phyloP scores from a whole-genome alignment of 2,797 vertebrate species.

The Poecilia wingei region DNA sequence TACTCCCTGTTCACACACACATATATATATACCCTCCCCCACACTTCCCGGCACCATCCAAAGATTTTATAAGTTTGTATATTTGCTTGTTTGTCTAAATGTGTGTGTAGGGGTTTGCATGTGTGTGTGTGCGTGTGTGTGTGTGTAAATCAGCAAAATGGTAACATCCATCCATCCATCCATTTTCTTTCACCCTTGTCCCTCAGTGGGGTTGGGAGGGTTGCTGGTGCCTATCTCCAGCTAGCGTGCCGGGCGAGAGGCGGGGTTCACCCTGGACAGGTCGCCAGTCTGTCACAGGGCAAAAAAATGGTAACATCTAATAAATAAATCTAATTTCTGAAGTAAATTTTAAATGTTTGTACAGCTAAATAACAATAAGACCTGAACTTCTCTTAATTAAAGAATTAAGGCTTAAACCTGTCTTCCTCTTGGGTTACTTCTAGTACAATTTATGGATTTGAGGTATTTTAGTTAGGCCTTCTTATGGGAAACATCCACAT shows the following conservation, averaged over 20 bases:
- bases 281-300: no score
- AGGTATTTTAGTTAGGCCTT: slow-evolving; percentile 4
- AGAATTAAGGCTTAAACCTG: neutral
- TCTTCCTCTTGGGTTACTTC: neutral
- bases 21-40: slow-evolving; percentile 44
- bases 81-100: slow-evolving; percentile 28
- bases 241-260: no score
- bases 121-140: neutral
- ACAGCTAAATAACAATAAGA: slow-evolving; percentile 6
- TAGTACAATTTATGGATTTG: neutral
- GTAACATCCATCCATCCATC: no score
- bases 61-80: slow-evolving; percentile 60
- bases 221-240: no score
- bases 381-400: slow-evolving; percentile 20
- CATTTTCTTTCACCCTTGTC: no score
- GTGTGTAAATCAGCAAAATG: slow-evolving; percentile 17
- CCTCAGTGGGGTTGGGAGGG: no score
- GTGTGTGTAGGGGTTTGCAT: neutral
- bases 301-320: slow-evolving; percentile 10
- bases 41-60: slow-evolving; percentile 54
- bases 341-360: slow-evolving; percentile 25
- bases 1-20: slow-evolving; percentile 52
- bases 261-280: no score
- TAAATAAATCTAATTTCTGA: slow-evolving; percentile 30
- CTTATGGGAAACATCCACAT: slow-evolving; percentile 21